Evolutionary conservation across 2,888 invertebrate species (phyloP).

Genomic region (Danaus chrysippus): DNA sequence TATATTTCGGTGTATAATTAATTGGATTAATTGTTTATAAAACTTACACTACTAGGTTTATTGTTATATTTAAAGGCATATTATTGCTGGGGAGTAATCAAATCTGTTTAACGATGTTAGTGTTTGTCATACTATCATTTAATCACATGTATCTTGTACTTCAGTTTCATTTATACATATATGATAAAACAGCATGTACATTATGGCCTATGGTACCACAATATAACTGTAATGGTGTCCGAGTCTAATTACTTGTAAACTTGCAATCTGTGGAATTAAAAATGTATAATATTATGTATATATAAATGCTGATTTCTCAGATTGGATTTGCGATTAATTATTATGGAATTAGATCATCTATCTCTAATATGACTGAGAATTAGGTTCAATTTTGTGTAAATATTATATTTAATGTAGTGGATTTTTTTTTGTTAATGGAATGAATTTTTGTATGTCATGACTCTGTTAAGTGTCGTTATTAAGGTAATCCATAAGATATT

Average conservation of each 20-base stretch:
- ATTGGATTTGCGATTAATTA: conserved; percentile 27
- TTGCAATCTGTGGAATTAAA: conserved; percentile 14
- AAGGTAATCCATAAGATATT: conserved; percentile 39
- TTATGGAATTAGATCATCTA: conserved; percentile 36
- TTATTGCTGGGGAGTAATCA: background rate
- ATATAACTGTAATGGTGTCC: conserved; percentile 2
- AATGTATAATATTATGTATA: conserved; percentile 22
- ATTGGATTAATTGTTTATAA: background rate
- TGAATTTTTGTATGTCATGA: conserved; percentile 24
- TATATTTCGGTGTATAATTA: background rate
- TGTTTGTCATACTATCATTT: background rate
- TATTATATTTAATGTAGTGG: conserved; percentile 52
- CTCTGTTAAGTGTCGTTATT: conserved; percentile 39
- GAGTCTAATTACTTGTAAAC: conserved; percentile 12
- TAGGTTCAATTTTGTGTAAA: conserved; percentile 73
- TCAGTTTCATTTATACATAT: background rate
- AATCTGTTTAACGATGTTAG: background rate
- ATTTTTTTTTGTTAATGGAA: conserved; percentile 27
- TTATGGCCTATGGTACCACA: background rate
- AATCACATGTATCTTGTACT: background rate
- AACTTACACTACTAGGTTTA: conserved; percentile 1
- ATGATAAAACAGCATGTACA: background rate
- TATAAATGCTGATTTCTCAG: conserved; percentile 20
- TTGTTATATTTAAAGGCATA: conserved; percentile 1
- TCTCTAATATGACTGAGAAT: conserved; percentile 74